These are phyloP conservation scores for Galeopsomyia nigrocyanea DNA, from an alignment of 2,888 invertebrate species.

Conservation along the genomic window DNA sequence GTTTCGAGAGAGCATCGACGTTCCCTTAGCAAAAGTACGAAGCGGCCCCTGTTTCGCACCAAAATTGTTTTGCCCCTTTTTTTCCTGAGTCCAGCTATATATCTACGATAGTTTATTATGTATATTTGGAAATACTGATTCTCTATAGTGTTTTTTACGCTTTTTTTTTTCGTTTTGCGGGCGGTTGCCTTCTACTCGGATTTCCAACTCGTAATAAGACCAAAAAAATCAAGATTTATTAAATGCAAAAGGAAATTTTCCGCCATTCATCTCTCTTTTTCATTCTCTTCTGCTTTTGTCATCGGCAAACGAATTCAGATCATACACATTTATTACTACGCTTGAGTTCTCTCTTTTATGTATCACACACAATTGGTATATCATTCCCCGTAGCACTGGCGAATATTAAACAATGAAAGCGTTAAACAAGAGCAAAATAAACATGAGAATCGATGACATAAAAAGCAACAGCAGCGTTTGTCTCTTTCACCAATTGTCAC, in stretches of 20 bases:
- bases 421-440: conserved; percentile 36
- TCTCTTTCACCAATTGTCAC: conserved; percentile 32
- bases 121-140: conserved; percentile 61
- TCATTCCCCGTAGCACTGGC: conserved; percentile 15
- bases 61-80: conserved; percentile 11
- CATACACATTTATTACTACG: conserved; percentile 3
- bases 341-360: neutral
- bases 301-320: conserved; percentile 1
- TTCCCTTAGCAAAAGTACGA: conserved; percentile 36
- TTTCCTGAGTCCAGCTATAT: conserved; percentile 46
- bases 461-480: conserved; percentile 20
- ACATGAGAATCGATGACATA: conserved; percentile 9
- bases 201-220: conserved; percentile 14
- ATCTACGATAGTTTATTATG: conserved; percentile 51
- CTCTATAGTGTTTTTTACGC: conserved; percentile 50
- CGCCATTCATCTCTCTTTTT: neutral
- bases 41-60: conserved; percentile 28
- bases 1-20: conserved; percentile 28
- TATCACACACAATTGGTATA: conserved; percentile 20
- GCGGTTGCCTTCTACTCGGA: conserved; percentile 52
- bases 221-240: conserved; percentile 4
- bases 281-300: conserved; percentile 2
- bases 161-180: conserved; percentile 30
- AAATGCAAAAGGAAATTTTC: conserved; percentile 9
- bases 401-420: conserved; percentile 28